Evolutionary conservation across 2,888 invertebrate species (phyloP), one percentile per base, ranked within the genome.

Genomic region (Caradrina kadenii): DNA sequence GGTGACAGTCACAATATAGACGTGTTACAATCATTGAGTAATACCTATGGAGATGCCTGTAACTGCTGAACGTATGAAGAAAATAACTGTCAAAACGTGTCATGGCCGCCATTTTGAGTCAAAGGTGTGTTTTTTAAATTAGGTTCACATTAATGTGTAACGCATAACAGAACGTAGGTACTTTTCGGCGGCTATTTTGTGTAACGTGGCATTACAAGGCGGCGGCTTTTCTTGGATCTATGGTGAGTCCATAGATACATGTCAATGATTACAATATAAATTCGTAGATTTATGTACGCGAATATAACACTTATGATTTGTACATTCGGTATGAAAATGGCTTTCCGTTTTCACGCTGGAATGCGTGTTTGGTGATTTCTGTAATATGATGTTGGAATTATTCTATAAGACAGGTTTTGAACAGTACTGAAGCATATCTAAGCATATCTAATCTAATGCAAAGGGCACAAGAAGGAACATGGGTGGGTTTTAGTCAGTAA

Each of bases 1-100:
- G 53, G 80, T 80, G 91, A 92, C 92, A 90, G 80, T 85, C 73
- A 86, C 88, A 88, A 86, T 88, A 87, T 87, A 85, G 85, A 85
- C 81, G 74, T 80, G 79, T 79, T 66, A 76, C 68, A 78, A 59
- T 81, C 45, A 45, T 45, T 45, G 45, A 17, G 4, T 2, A 17
- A 45, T 45, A 45, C 45, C 45, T 45, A 45, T 45, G 17, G 17
- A 45, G 45, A 45, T 45, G 17, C 17, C 17, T 17, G 17, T 2
- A 45, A 11, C 11, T 4, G 17, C 4, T 45, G 4, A 13, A 17
- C 17, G 17, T 45, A 45, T 45, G 17, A 45, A 15, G 17, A 45
- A 45, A 45, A 45, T 45, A 17, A 5, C 17, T 15, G 45, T 45
- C 45, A 45, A 6, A 45, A 15, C 17, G 17, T 45, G 45, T 5